Evolutionary conservation across 2,888 invertebrate species (phyloP).

Genomic region (Chirona hameri): DNA sequence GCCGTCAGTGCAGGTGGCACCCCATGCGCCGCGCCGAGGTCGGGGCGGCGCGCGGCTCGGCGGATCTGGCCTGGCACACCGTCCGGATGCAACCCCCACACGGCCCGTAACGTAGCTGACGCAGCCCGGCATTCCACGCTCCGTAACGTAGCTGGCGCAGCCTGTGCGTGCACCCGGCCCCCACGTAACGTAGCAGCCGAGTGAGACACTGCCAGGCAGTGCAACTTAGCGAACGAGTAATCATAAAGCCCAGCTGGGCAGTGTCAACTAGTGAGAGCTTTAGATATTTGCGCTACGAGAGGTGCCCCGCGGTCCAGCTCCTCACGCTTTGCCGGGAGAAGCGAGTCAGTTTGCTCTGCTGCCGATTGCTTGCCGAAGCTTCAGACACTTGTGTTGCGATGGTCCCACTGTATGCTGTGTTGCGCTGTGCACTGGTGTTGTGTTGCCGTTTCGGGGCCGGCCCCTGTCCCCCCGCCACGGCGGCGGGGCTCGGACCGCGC

Average conservation of each 20-base stretch:
- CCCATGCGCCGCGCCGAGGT: not conserved
- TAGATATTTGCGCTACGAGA: too few relatives aligned
- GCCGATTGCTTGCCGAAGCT: not conserved
- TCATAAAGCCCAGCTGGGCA: too few relatives aligned
- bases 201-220: not conserved
- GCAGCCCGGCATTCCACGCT: not conserved
- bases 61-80: not conserved
- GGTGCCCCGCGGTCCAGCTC: not conserved
- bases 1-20: not conserved
- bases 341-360: not conserved
- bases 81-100: not conserved
- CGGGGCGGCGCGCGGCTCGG: not conserved
- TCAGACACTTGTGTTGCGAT: not conserved
- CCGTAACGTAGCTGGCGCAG: not conserved
- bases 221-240: not conserved
- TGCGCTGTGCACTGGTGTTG: not conserved
- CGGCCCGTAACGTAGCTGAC: not conserved
- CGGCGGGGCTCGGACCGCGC: not conserved
- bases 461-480: not conserved
- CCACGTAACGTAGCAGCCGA: not conserved
- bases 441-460: not conserved
- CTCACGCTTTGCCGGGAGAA: not conserved
- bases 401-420: not conserved
- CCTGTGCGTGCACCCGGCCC: not conserved
- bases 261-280: too few relatives aligned